A percentile compares a stretch with the other conserved stretches of the same genome.
phyloP scores from a whole-genome alignment of 1,140 invertebrate species.

The Dendroctonus ponderosae region DNA sequence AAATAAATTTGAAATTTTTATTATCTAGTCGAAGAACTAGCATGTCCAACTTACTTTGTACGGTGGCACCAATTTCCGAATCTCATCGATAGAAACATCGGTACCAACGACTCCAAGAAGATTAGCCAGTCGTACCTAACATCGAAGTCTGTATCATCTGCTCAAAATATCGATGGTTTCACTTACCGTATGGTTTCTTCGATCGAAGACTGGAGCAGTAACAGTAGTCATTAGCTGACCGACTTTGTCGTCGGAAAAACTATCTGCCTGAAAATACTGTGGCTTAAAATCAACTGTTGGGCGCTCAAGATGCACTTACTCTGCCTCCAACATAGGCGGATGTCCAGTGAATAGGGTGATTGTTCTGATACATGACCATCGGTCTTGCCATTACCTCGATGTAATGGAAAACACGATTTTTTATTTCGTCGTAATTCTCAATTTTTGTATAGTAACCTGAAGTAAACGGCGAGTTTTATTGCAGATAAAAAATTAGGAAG shows the following conservation, averaged over 20 bases:
- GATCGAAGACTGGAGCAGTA: constrained; percentile 88
- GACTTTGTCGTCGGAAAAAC: constrained; percentile 65
- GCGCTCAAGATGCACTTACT: constrained; percentile 56
- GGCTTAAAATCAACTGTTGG: too few species aligned
- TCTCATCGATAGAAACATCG: constrained; percentile 89
- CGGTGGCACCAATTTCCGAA: constrained; percentile 86
- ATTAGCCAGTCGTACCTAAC: constrained; percentile 77
- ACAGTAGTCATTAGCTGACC: constrained; percentile 86
- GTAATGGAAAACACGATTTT: constrained; percentile 81
- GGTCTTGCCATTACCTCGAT: constrained; percentile 87
- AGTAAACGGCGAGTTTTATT: constrained; percentile 5
- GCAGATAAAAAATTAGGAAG: too few species aligned
- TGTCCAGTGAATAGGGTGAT: constrained; percentile 89
- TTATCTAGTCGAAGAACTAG: background rate
- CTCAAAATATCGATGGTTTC: background rate
- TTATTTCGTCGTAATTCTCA: constrained; percentile 54
- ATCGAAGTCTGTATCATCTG: constrained; percentile 25
- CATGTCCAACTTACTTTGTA: constrained; percentile 70
- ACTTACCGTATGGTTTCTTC: constrained; percentile 83
- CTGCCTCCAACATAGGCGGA: constrained; percentile 84
- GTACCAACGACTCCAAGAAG: constrained; percentile 91
- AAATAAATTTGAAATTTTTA: constrained; percentile 46
- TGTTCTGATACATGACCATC: constrained; percentile 85
- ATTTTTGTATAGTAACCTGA: constrained; percentile 48
- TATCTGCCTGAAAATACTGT: constrained; percentile 59